These are phyloP conservation scores for Plectus sambesii DNA, from an alignment of 1,140 invertebrate species.

Conservation along the genomic window DNA sequence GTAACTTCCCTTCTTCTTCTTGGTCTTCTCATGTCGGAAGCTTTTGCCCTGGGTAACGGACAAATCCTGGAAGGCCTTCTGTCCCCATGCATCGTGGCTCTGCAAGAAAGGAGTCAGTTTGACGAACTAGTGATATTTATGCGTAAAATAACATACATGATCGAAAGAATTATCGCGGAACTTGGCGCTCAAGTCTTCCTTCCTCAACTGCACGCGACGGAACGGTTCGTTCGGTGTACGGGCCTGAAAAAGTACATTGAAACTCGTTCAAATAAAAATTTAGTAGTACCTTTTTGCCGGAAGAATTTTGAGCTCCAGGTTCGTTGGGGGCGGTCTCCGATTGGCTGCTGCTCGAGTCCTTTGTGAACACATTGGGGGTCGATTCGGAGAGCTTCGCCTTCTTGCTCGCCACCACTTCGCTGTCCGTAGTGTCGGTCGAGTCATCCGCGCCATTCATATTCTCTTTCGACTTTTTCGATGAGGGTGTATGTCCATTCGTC, in stretches of 20 bases:
- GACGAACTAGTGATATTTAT: neutral
- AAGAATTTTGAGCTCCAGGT: neutral
- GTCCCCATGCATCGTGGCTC: conserved; percentile 36
- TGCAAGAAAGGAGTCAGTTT: conserved; percentile 27
- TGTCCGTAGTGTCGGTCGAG: no score
- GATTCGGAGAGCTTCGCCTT: conserved; percentile 2
- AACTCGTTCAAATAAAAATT: conserved; percentile 5
- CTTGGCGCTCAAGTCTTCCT: conserved; percentile 22
- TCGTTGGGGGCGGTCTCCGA: conserved; percentile 10
- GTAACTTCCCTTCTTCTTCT: conserved; percentile 94
- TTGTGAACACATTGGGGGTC: no score
- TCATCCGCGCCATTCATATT: no score
- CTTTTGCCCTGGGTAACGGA: conserved; percentile 64
- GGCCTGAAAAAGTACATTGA: neutral
- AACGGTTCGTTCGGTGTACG: conserved; percentile 32
- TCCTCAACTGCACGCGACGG: conserved; percentile 25
- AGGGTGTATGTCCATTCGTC: no score
- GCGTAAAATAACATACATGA: no score
- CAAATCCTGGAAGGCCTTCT: conserved; percentile 29
- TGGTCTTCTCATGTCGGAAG: conserved; percentile 97
- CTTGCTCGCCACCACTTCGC: neutral
- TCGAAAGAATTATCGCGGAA: conserved; percentile 32
- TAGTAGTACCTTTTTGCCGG: conserved; percentile 2
- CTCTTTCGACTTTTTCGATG: no score
- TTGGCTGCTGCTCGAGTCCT: no score